Evolutionary conservation across 1,140 invertebrate genomes (phyloP), one percentile per base, ranked within the genome.

Genomic region (Copidosoma floridanum): DNA sequence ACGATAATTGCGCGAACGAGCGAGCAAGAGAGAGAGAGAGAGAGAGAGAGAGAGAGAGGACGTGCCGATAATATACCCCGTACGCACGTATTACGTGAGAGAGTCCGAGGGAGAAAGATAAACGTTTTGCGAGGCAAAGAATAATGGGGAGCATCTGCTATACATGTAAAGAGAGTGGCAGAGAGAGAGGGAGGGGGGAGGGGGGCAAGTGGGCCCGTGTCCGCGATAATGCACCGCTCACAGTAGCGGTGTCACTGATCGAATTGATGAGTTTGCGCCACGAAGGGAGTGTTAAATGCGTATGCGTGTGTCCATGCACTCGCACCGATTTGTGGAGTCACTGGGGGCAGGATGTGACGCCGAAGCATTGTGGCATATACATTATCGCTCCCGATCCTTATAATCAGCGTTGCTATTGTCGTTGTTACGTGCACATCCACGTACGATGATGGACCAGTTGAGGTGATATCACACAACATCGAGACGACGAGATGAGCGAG

Each of bases 311-410:
- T n/a, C n/a, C n/a, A n/a, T n/a, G n/a, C n/a, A n/a, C n/a, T n/a
- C n/a, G n/a, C n/a, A n/a, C n/a, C n/a, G n/a, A n/a, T n/a, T 65
- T 37, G 46, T 71, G 66, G 73, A 69, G 72, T 71, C 68, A 61
- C 58, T 71, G 32, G 11, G 2, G 11, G n/a, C 74, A 77, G 77
- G 77, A 80, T 80, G 71, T 78, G 77, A 80, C 76, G 76, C 72
- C 65, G 72, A 77, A 66, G 72, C 69, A 80, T 80, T 80, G 77
- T 79, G 65, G 68, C 68, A 32, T n/a, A n/a, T 70, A 71, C 68
- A 74, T 78, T 77, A 75, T 75, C 69, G n/a, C n/a, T n/a, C n/a
- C n/a, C n/a, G n/a, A n/a, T n/a, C n/a, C n/a, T n/a, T n/a, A n/a
- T n/a, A n/a, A n/a, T n/a, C n/a, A n/a, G n/a, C n/a, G n/a, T n/a